Percentiles rank a stretch among this genome's conserved stretches.
Evolutionary conservation across 2,113 vertebrate genomes (phyloP).

Genomic region (Rhynchomys soricoides): DNA sequence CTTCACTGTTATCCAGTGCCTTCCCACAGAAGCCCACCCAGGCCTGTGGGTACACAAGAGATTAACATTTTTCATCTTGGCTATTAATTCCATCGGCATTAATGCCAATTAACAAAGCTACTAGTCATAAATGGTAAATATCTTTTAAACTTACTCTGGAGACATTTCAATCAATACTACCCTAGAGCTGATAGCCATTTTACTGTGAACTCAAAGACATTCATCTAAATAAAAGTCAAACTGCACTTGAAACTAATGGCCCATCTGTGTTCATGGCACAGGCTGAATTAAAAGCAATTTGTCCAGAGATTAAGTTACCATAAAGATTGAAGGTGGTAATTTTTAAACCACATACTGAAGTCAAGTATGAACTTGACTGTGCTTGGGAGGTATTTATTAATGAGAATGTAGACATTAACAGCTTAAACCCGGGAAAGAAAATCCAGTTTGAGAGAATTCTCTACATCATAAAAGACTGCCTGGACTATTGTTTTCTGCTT

Average conservation of each 20-base stretch:
- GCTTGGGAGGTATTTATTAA: slow-evolving; percentile 51
- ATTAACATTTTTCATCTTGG: neutral
- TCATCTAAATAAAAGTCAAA: slow-evolving; percentile 92
- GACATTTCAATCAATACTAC: slow-evolving; percentile 89
- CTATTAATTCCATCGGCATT: slow-evolving; percentile 37
- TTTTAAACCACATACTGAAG: slow-evolving; percentile 77
- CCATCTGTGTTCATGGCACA: slow-evolving; percentile 86
- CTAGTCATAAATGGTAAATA: slow-evolving; percentile 72
- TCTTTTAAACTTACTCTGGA: slow-evolving; percentile 84
- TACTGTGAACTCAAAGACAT: slow-evolving; percentile 86
- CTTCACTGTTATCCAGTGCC: neutral
- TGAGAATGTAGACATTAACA: slow-evolving; percentile 48
- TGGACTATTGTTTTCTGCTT: neutral
- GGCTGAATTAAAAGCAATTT: slow-evolving; percentile 91
- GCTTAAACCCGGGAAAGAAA: slow-evolving; percentile 43
- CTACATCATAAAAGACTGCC: neutral
- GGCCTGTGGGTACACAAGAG: neutral
- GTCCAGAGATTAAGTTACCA: slow-evolving; percentile 89
- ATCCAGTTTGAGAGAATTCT: neutral
- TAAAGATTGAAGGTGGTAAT: slow-evolving; percentile 67
- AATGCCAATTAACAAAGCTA: slow-evolving; percentile 54
- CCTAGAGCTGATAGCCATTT: slow-evolving; percentile 86
- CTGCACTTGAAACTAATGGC: slow-evolving; percentile 88
- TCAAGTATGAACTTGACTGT: slow-evolving; percentile 81
- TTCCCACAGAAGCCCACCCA: slow-evolving; percentile 68